Conservation (phyloP, 2,113 vertebrate species). For the Petromus typicus region DNA sequence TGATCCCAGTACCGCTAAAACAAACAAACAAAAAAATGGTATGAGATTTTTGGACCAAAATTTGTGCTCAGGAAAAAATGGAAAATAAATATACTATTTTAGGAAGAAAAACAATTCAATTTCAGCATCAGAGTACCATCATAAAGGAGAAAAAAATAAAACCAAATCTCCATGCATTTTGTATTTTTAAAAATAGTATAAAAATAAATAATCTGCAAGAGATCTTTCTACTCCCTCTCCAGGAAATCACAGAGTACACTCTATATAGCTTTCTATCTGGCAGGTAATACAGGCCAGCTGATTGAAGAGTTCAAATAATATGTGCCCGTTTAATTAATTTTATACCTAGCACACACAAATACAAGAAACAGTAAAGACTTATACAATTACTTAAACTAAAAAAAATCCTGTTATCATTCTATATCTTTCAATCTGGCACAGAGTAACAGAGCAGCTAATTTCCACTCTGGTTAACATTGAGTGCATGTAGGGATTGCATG, state of each 20-base stretch:
- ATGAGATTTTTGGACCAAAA: not conserved
- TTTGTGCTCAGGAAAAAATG: not conserved
- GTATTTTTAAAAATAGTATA: not conserved
- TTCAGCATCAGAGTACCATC: not conserved
- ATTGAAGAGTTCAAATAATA: not conserved
- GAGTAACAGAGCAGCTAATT: not conserved
- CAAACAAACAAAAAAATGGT: not conserved
- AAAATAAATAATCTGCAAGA: not conserved
- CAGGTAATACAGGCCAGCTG: not conserved
- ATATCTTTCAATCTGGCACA: not conserved
- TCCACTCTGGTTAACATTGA: not conserved
- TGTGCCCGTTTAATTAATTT: constrained; percentile 9
- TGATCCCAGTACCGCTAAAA: not conserved
- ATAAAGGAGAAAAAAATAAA: not conserved
- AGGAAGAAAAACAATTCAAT: not conserved
- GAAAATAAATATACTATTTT: not conserved
- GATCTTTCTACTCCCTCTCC: not conserved
- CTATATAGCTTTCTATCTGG: not conserved
- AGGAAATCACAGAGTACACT: not conserved
- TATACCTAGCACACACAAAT: not conserved
- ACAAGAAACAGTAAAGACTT: not conserved
- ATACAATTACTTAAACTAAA: not conserved
- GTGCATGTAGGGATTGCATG: not conserved
- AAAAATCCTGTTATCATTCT: not conserved
- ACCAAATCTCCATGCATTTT: not conserved